phyloP scores from a whole-genome alignment of 2,888 invertebrate genomes.

The Cactoblastis cactorum region DNA sequence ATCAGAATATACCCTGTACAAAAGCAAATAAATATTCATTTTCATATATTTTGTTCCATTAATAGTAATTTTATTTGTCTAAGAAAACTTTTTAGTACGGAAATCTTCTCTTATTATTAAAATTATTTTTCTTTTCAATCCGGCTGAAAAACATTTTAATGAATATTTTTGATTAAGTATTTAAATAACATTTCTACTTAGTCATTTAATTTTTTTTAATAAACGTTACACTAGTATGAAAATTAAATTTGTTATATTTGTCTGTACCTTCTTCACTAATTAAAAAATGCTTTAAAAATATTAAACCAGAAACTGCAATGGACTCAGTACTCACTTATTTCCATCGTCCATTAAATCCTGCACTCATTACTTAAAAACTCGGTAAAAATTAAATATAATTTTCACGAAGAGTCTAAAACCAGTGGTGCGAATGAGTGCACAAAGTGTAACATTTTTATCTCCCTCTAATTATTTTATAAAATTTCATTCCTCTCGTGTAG shows the following conservation, averaged over 20 bases:
- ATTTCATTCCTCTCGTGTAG: conserved; percentile 21
- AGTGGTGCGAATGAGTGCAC: conserved; percentile 9
- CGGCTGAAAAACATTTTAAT: no score
- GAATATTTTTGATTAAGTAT: no score
- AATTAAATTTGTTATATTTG: no score
- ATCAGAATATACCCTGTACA: no score
- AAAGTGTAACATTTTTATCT: conserved; percentile 11
- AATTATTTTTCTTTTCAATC: no score
- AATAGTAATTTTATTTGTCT: no score
- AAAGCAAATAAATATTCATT: no score
- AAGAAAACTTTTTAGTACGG: no score
- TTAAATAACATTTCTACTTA: no score
- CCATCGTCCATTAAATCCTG: background rate
- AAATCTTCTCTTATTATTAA: no score
- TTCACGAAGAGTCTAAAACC: conserved; percentile 6
- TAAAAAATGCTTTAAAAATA: background rate
- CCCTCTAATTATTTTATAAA: conserved; percentile 18
- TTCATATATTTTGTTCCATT: no score
- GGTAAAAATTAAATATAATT: conserved; percentile 4
- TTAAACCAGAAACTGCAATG: background rate
- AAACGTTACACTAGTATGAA: background rate
- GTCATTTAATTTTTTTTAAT: no score
- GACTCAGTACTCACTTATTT: background rate
- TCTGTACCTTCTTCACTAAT: background rate
- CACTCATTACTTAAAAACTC: conserved; percentile 6